phyloP scores from a whole-genome alignment of 2,113 vertebrate genomes.

The Chamaetylas fuelleborni region DNA sequence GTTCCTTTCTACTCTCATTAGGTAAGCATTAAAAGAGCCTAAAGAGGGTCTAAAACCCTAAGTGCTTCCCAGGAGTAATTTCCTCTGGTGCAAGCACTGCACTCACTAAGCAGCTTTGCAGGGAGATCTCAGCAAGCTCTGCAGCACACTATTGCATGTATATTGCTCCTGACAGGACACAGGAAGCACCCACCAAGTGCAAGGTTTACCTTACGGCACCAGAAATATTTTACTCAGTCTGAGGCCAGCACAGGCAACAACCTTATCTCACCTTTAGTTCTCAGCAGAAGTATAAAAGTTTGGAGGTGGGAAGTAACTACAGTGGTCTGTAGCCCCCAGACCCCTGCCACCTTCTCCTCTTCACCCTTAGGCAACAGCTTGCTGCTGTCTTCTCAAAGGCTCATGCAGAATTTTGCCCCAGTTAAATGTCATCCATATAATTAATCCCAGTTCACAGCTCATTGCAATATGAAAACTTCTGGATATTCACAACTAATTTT shows the following conservation, averaged over 20 bases:
- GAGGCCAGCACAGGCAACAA: not conserved
- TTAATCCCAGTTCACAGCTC: slow-evolving; percentile 14
- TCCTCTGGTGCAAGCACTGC: not conserved
- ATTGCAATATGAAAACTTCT: slow-evolving; percentile 4
- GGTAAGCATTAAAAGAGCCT: slow-evolving; percentile 3
- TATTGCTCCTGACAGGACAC: not conserved
- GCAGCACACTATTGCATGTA: not conserved
- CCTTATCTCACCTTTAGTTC: not conserved
- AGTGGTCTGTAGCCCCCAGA: not conserved
- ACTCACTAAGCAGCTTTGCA: not conserved
- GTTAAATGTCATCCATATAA: not conserved
- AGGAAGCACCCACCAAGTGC: not conserved
- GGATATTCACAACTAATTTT: not conserved
- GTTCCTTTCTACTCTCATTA: not conserved
- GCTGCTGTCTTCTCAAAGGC: not conserved
- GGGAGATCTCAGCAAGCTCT: not conserved
- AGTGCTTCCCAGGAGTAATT: not conserved
- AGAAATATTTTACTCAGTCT: not conserved
- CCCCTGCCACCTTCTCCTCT: not conserved
- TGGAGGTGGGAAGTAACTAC: not conserved
- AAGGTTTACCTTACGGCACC: not conserved
- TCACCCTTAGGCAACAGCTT: rapidly evolving
- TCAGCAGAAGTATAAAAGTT: not conserved
- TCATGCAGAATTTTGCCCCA: not conserved
- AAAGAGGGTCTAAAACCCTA: not conserved